Base-by-base conservation (phyloP, 2,113 vertebrate genomes). In the Bufo bufo region DNA sequence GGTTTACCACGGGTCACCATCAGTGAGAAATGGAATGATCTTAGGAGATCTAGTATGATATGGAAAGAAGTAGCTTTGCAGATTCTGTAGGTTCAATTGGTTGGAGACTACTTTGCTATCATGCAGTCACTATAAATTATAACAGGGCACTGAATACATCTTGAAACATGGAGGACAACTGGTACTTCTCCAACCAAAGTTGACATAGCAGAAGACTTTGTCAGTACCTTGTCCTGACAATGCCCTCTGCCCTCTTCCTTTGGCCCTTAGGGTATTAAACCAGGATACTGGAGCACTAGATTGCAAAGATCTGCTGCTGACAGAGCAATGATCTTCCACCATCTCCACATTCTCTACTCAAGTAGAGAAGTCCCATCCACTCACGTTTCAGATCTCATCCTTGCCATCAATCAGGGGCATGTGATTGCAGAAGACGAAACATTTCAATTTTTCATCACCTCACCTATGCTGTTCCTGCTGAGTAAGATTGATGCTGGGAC, bases 361-460 rank as follows among this genome's bases (percentile, higher is more conserved):
- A 13, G 16, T 52, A 45, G 19, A 9, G 19, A 45, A 17, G 65
- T 45, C 16, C 74, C 10, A 33, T 65, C 86, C 69, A 77, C 14
- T 83, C 16, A 80, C 50, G 2, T 66, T 72, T 7, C 75, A 65
- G 14, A 45, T 45, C 85, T 59, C 47, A 19, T 80, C 63, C 50
- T 74, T 74, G 14, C 17, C 54, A 75, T 83, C 82, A 77, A 83
- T 69, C 72, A 54, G 86, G 63, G 14, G 23, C 77, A 56, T n/a
- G 63, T 33, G 74, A 69, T 19, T 89, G 59, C 47, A 77, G 61
- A 23, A 66, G 58, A 58, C 59, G 52, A 74, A 50, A 65, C 16
- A 59, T 82, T 84, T 84, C 77, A 45, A 75, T 47, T 74, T 87
- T 84, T 89, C 82, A 78, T 84, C 87, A 89, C 87, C 82, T 84